Conservation (phyloP, 2,797 vertebrate species). For the Morus bassanus region DNA sequence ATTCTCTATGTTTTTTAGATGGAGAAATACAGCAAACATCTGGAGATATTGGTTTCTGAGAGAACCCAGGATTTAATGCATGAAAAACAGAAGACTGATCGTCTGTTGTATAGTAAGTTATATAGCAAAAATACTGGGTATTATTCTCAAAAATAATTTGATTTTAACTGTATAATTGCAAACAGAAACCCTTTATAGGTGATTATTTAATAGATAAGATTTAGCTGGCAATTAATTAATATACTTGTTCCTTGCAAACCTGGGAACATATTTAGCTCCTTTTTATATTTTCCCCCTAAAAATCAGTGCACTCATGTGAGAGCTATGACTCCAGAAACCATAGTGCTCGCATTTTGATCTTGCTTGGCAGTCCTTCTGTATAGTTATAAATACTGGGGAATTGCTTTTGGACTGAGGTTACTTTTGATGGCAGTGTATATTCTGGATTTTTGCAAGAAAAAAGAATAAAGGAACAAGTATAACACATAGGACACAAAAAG, state of each 20-base stretch:
- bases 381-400: not conserved
- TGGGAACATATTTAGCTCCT: not conserved
- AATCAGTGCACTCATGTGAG: not conserved
- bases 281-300: not conserved
- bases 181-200: not conserved
- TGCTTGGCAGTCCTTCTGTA: not conserved
- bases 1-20: conserved; percentile 75
- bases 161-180: not conserved
- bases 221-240: not conserved
- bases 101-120: conserved; percentile 84
- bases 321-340: not conserved
- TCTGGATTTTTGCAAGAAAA: not conserved
- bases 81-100: conserved; percentile 87
- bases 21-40: conserved; percentile 91
- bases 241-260: not conserved
- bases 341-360: not conserved
- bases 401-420: not conserved
- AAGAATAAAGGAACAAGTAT: not conserved
- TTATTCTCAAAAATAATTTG: not conserved
- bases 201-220: not conserved
- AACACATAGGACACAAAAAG: not conserved
- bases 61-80: conserved; percentile 85
- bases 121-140: not conserved
- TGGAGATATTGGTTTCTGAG: conserved; percentile 86
- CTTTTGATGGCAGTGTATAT: not conserved